A percentile compares a stretch with the other conserved stretches of the same genome.
These are phyloP conservation scores for Pseudomyrmex dendroicus DNA, from an alignment of 1,140 invertebrate species.

Conservation along the genomic window DNA sequence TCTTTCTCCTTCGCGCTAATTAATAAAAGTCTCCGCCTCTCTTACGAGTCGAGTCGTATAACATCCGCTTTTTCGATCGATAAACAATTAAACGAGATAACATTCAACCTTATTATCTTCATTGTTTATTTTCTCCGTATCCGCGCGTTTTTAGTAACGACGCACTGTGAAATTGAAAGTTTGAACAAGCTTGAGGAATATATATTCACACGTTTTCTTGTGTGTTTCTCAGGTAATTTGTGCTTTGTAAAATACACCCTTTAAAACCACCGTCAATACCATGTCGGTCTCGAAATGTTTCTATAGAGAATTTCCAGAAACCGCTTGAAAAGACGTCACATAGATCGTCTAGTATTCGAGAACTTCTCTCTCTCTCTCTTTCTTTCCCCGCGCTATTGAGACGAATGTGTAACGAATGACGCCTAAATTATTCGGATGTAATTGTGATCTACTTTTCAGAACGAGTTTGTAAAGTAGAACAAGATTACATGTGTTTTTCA, in stretches of 20 bases:
- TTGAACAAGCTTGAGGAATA: slow-evolving; percentile 10
- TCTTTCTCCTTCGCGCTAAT: background rate
- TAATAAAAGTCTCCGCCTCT: background rate
- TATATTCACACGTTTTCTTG: background rate
- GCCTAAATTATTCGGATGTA: slow-evolving; percentile 60
- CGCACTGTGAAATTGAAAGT: background rate
- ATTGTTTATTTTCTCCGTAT: too few species aligned
- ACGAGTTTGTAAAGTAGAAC: background rate
- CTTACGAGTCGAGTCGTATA: background rate
- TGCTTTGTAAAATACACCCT: slow-evolving; percentile 46
- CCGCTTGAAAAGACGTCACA: slow-evolving; percentile 44
- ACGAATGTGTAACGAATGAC: slow-evolving; percentile 55
- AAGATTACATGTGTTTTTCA: background rate
- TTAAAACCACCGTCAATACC: slow-evolving; percentile 26
- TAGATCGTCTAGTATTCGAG: slow-evolving; percentile 57
- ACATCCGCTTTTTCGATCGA: background rate
- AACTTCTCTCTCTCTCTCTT: slow-evolving; percentile 41
- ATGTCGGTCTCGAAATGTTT: slow-evolving; percentile 42
- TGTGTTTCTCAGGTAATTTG: slow-evolving; percentile 41
- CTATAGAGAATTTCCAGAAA: slow-evolving; percentile 59
- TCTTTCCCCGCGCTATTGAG: slow-evolving; percentile 39
- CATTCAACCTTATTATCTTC: too few species aligned
- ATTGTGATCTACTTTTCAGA: background rate
- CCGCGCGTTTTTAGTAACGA: background rate
- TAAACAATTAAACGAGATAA: background rate